Percentiles rank a stretch among this genome's conserved stretches.
Conservation (phyloP, 2,888 invertebrate species). For the Cerceris ruficornis region DNA sequence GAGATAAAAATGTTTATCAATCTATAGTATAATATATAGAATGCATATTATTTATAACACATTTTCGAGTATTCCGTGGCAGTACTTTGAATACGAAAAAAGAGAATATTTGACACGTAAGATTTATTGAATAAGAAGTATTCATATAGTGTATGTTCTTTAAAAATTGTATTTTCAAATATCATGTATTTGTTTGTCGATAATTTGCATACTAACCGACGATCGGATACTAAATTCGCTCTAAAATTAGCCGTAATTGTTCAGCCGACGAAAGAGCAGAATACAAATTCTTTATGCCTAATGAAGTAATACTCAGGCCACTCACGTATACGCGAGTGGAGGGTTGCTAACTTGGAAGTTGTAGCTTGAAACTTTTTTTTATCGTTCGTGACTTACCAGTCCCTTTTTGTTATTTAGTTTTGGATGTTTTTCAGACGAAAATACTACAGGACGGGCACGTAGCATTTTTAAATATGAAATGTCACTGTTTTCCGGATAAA, state of each 20-base stretch:
- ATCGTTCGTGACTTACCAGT: conserved; percentile 19
- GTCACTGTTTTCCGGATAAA: conserved; percentile 22
- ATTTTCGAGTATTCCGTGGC: too few relatives aligned
- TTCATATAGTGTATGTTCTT: too few relatives aligned
- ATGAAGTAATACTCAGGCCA: conserved; percentile 50
- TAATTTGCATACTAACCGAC: conserved; percentile 32
- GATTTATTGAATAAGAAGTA: too few relatives aligned
- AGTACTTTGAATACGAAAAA: too few relatives aligned
- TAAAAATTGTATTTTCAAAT: too few relatives aligned
- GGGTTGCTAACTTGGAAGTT: conserved; percentile 56
- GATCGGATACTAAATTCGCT: conserved; percentile 41
- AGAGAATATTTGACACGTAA: too few relatives aligned
- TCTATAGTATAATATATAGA: too few relatives aligned
- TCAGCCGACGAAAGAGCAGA: conserved; percentile 44
- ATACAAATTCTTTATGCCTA: conserved; percentile 52
- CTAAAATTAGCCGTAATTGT: conserved; percentile 61
- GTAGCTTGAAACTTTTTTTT: conserved; percentile 37
- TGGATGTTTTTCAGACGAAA: conserved; percentile 8
- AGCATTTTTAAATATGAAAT: conserved; percentile 35
- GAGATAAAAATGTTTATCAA: background rate
- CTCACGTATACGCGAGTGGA: conserved; percentile 52
- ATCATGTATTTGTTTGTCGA: conserved; percentile 1
- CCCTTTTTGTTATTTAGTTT: conserved; percentile 41
- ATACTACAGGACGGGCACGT: conserved; percentile 15
- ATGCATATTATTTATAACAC: too few relatives aligned